Base-by-base conservation (phyloP, 1,140 invertebrate species). In the Apolygus lucorum region DNA sequence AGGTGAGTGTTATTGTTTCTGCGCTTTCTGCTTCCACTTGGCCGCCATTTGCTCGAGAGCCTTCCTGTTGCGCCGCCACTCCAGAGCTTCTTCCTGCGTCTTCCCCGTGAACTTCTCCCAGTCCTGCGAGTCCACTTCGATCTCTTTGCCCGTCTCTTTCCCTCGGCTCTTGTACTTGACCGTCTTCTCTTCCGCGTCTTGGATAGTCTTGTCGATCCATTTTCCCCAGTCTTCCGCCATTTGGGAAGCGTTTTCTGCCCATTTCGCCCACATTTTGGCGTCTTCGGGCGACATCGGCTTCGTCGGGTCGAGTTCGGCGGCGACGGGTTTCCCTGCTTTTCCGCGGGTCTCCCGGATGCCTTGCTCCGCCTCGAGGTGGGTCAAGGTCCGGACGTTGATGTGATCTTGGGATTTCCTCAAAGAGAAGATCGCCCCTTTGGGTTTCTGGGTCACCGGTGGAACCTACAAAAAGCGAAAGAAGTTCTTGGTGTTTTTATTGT, bases 1-100 rank as follows among this genome's bases (percentile, higher is more conserved):
- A n/a, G n/a, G n/a, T n/a, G n/a, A n/a, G n/a, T n/a, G n/a, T n/a
- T n/a, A n/a, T n/a, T n/a, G n/a, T n/a, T n/a, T 42, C 34, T 4
- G 17, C 17, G 34, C 17, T 42, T 42, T 42, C 34, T 42, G 34
- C 34, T 42, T 42, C 34, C 34, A 42, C 4, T 8, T 17, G 17
- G 4, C 4, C 4, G 34, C 34, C 34, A 8, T 4, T 42, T 42
- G 34, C 22, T 59, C 11, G 8, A 59, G 4, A 13, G 22, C 54
- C 54, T 59, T 59, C 54, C 22, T 59, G 22, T 59, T 59, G 22
- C 54, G 54, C 13, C 54, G 54, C 54, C 54, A 59, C 22, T 59
- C 22, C 22, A 59, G 22, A 21, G 54, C 54, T 59, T 59, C 54
- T 14, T 14, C 22, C 22, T 59, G 54, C 11, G 54, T 59, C 22